These are phyloP conservation scores for Malacoctenus gilli DNA, from an alignment of 2,797 vertebrate species.

Conservation along the genomic window DNA sequence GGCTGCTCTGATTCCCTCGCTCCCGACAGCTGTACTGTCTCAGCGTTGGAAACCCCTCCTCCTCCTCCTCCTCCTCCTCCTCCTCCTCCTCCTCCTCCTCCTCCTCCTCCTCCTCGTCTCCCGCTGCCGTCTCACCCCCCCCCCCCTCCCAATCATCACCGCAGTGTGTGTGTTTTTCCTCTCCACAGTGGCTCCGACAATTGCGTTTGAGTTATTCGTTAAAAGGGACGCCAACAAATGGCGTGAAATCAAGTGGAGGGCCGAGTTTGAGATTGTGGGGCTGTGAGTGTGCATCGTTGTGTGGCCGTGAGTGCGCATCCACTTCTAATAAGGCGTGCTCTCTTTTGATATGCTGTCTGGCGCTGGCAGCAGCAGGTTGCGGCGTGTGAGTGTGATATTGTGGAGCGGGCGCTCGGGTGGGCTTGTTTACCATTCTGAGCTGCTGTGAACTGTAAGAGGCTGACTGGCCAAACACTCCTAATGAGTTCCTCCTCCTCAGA, in stretches of 20 bases:
- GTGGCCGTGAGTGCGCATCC: slow-evolving; percentile 10
- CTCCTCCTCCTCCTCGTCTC: too few relatives aligned
- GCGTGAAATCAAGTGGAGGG: slow-evolving; percentile 10
- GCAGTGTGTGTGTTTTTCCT: too few relatives aligned
- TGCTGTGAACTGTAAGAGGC: slow-evolving; percentile 52
- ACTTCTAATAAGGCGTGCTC: slow-evolving; percentile 45
- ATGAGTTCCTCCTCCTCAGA: slow-evolving; percentile 49
- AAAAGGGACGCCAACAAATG: slow-evolving; percentile 29
- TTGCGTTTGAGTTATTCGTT: slow-evolving; percentile 15
- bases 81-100: too few relatives aligned
- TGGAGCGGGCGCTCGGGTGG: slow-evolving; percentile 42
- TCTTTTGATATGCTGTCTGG: slow-evolving; percentile 31
- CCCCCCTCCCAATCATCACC: too few relatives aligned
- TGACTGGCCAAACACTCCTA: slow-evolving; percentile 64
- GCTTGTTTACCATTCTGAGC: slow-evolving; percentile 59
- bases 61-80: too few relatives aligned
- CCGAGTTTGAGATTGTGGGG: neutral
- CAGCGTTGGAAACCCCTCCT: too few relatives aligned
- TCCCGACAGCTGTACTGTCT: too few relatives aligned
- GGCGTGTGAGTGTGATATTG: slow-evolving; percentile 18
- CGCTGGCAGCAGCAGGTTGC: slow-evolving; percentile 6
- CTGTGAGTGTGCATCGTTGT: slow-evolving; percentile 12
- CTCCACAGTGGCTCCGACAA: neutral
- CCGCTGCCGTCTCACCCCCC: too few relatives aligned
- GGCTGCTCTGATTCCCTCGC: too few relatives aligned